A percentile compares a stretch with the other conserved stretches of the same genome.
These are phyloP conservation scores for Brevipalpus yothersi DNA, from an alignment of 1,140 invertebrate species.

Conservation along the genomic window DNA sequence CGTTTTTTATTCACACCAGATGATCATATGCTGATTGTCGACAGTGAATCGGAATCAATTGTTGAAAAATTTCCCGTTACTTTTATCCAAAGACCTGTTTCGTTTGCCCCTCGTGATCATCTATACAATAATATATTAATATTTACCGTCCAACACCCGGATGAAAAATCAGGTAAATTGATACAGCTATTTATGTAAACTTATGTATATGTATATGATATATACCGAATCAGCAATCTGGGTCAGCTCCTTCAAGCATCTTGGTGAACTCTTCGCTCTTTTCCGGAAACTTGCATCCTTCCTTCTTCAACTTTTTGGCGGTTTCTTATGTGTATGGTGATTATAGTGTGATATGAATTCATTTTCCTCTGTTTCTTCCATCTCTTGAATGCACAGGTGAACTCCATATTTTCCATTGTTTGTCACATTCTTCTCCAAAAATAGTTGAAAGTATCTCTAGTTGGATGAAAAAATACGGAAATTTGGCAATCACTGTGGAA, in stretches of 20 bases:
- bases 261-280: not conserved
- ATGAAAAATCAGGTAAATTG: conserved; percentile 8
- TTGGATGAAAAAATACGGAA: conserved; percentile 33
- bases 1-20: conserved; percentile 28
- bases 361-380: not conserved
- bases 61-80: conserved; percentile 85
- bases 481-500: not conserved
- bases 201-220: not conserved
- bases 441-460: conserved; percentile 62
- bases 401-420: conserved; percentile 90
- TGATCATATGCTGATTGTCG: conserved; percentile 10
- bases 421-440: conserved; percentile 39
- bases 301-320: not conserved
- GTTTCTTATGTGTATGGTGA: not conserved
- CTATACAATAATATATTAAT: conserved; percentile 95
- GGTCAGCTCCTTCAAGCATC: too few species aligned
- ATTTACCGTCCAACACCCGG: conserved; percentile 46
- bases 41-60: conserved; percentile 27
- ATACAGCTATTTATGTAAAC: not conserved
- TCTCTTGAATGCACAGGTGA: conserved; percentile 35
- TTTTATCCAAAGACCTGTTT: conserved; percentile 76
- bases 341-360: too few species aligned
- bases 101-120: conserved; percentile 82
- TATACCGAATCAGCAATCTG: too few species aligned
- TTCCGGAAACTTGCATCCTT: not conserved